Conservation (phyloP, 2,113 vertebrate genomes). For the Lophochroa leadbeateri region DNA sequence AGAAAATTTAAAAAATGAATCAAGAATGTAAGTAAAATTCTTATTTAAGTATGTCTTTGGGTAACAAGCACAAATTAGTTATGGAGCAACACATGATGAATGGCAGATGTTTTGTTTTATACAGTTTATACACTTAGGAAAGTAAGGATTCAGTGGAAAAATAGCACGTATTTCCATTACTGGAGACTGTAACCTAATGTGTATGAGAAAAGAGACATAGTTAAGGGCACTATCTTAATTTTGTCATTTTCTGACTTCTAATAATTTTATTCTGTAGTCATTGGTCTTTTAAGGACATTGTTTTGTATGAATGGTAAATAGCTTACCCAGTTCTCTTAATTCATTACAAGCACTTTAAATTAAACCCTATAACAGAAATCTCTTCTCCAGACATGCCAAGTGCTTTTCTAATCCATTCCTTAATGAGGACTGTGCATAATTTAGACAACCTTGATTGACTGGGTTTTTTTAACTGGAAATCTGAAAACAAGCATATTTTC, state of each 20-base stretch:
- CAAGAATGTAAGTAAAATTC: neutral
- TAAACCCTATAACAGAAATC: neutral
- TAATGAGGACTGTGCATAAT: neutral
- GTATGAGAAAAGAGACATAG: neutral
- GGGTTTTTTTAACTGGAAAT: neutral
- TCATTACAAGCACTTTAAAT: neutral
- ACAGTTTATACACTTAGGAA: neutral
- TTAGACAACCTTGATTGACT: neutral
- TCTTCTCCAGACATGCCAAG: neutral
- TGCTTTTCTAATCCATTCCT: neutral
- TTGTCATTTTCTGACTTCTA: neutral
- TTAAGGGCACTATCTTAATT: neutral
- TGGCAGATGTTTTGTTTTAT: neutral
- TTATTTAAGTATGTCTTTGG: neutral
- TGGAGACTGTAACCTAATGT: neutral
- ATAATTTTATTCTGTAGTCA: neutral
- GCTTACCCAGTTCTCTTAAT: neutral
- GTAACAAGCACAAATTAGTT: neutral
- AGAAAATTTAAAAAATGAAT: neutral
- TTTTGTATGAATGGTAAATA: neutral
- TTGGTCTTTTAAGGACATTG: neutral
- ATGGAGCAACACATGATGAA: neutral
- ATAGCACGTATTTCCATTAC: neutral
- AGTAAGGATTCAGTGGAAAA: neutral
- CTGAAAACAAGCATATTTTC: neutral